Base-by-base conservation (phyloP, 2,113 vertebrate species). In the Phalacrocorax aristotelis region DNA sequence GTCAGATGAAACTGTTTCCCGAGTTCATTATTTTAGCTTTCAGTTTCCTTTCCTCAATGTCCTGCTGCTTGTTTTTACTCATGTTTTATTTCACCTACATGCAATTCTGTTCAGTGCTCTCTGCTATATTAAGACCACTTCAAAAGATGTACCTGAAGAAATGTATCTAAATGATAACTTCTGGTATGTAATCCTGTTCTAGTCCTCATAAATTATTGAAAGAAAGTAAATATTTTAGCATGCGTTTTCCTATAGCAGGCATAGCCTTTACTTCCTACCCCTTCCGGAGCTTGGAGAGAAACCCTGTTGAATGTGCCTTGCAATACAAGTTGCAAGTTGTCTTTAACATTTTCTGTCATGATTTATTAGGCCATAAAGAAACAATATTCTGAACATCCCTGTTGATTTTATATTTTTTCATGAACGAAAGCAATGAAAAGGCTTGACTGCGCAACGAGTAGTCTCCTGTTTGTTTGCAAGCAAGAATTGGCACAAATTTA, bases 211-310 rank as follows among this genome's bases (percentile, higher is more conserved):
- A 88, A 90, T 86, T 77, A 66, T 69, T 77, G 62, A 69, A 83
- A 66, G 20, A 58, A 62, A 77, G 25, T 93, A 90, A 94, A 79
- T 94, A 79, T 88, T 96, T 93, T 76, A 95, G 30, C 57, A 34
- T 3, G 2, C 7, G 0, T 79, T 90, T 94, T 94, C 30, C 21
- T 83, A 7, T 21, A 57, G 25, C 8, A 30, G 8, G 15, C n/a
- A 0, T 26, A 55, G 40, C 65, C 38, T 78, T 75, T 58, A 40
- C 4, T 74, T 34, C 36, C 0, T 0, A 6, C 9, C 13, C 7
- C 19, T 91, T 87, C 23, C 29, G 2, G 13, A 65, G 48, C 23
- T 10, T 57, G 12, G 11, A 27, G 16, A 71, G 62, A 76, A 92
- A 49, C 15, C 61, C 23, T 57, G 9, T 38, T 84, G 74, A 26